Conservation (phyloP, 2,113 vertebrate species). For the Diglossa brunneiventris region DNA sequence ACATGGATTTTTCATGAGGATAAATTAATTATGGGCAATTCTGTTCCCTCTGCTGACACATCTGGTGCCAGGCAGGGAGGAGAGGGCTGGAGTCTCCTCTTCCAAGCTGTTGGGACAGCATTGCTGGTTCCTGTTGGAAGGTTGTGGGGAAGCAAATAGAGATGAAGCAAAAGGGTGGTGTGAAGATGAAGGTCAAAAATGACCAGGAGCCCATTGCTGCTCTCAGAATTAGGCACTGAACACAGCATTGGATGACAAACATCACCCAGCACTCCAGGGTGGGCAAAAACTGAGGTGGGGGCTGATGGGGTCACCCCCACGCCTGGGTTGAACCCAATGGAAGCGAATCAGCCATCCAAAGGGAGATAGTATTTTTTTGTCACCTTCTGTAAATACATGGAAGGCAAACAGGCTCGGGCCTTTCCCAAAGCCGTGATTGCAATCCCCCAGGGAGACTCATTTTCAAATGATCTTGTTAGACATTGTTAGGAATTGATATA, state of each 20-base stretch:
- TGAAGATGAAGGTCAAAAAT: neutral
- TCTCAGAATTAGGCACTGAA: rapidly evolving
- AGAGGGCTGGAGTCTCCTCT: neutral
- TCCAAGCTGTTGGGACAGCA: neutral
- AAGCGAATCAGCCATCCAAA: rapidly evolving
- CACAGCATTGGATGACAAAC: rapidly evolving
- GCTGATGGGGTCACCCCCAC: neutral
- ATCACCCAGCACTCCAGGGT: rapidly evolving
- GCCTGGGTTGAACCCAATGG: rapidly evolving
- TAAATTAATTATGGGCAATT: neutral
- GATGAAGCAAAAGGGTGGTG: rapidly evolving
- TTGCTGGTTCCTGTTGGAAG: rapidly evolving
- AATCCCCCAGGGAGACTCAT: constrained; percentile 43
- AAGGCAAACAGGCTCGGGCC: neutral
- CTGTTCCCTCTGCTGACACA: neutral
- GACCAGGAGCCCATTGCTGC: neutral
- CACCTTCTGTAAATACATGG: neutral
- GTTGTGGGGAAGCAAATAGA: neutral
- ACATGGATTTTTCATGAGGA: neutral
- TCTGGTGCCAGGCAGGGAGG: neutral
- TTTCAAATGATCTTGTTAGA: constrained; percentile 70
- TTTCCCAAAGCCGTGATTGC: constrained; percentile 18
- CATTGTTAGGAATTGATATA: constrained; percentile 60
- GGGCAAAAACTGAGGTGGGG: rapidly evolving
- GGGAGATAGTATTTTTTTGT: neutral